Percentiles rank a stretch among this genome's conserved stretches.
Conservation (phyloP, 2,888 invertebrate species). For the Pycnomerus fuliginosus region DNA sequence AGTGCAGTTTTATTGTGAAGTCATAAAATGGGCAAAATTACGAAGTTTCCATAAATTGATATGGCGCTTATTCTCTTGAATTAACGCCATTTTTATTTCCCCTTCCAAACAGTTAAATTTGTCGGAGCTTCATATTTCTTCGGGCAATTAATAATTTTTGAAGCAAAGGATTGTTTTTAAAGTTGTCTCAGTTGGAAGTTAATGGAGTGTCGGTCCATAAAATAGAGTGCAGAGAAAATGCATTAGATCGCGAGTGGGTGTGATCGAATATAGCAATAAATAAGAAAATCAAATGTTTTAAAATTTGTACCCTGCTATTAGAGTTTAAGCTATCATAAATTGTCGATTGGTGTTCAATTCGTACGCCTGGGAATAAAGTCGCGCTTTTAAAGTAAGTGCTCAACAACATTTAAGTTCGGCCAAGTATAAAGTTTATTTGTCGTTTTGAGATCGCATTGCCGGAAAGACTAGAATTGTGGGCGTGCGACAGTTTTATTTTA, state of each 20-base stretch:
- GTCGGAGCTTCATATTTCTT: too few relatives aligned
- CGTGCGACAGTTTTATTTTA: constrained; percentile 52
- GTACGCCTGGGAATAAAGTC: constrained; percentile 42
- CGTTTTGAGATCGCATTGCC: constrained; percentile 43
- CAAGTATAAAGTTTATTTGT: constrained; percentile 52
- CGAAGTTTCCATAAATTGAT: constrained; percentile 21
- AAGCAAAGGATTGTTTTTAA: too few relatives aligned
- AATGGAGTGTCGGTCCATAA: too few relatives aligned
- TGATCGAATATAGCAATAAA: constrained; percentile 37
- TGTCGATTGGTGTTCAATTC: constrained; percentile 48
- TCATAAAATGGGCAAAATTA: constrained; percentile 19
- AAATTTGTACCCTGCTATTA: constrained; percentile 44
- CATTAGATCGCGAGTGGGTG: constrained; percentile 41
- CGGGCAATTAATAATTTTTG: too few relatives aligned
- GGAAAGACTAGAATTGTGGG: constrained; percentile 47
- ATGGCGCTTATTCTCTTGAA: constrained; percentile 18
- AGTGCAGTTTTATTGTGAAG: constrained; percentile 22
- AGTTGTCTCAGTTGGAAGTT: too few relatives aligned
- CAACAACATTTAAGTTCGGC: constrained; percentile 46
- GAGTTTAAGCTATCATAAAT: constrained; percentile 52
- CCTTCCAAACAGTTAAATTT: constrained; percentile 9
- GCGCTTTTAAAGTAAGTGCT: constrained; percentile 50
- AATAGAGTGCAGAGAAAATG: constrained; percentile 43
- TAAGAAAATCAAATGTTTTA: constrained; percentile 42
- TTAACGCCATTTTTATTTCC: constrained; percentile 21